phyloP scores from a whole-genome alignment of 2,888 invertebrate genomes.

The Spilosoma lubricipeda region DNA sequence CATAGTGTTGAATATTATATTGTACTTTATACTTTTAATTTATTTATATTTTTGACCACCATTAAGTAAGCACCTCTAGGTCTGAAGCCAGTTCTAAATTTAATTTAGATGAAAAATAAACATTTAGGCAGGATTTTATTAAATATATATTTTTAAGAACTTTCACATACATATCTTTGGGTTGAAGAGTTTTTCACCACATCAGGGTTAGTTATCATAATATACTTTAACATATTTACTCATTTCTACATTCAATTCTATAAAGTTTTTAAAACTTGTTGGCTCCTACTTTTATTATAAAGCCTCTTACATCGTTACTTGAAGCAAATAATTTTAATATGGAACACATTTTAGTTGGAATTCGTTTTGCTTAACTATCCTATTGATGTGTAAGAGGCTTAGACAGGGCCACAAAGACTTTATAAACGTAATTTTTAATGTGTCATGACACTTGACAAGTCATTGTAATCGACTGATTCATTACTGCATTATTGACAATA shows the following conservation, averaged over 20 bases:
- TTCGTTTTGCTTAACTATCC: conserved; percentile 33
- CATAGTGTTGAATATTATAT: conserved; percentile 1
- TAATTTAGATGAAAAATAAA: conserved; percentile 29
- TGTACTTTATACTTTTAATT: conserved; percentile 33
- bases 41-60: conserved; percentile 34
- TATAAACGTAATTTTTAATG: background rate
- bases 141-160: conserved; percentile 12
- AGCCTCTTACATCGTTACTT: conserved; percentile 30
- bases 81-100: conserved; percentile 31
- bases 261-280: conserved; percentile 28
- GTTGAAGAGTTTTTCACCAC: conserved; percentile 21
- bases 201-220: conserved; percentile 22
- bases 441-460: background rate
- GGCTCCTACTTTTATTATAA: conserved; percentile 13
- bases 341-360: conserved; percentile 53
- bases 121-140: conserved; percentile 27
- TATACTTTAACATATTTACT: conserved; percentile 21
- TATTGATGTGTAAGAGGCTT: conserved; percentile 28
- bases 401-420: conserved; percentile 17
- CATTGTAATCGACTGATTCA: background rate
- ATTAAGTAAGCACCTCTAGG: conserved; percentile 45
- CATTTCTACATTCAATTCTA: conserved; percentile 27
- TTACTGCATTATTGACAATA: background rate
- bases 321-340: conserved; percentile 50
- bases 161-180: conserved; percentile 17